Conservation (phyloP, 2,888 invertebrate genomes). For the Tetanocera ferruginea region DNA sequence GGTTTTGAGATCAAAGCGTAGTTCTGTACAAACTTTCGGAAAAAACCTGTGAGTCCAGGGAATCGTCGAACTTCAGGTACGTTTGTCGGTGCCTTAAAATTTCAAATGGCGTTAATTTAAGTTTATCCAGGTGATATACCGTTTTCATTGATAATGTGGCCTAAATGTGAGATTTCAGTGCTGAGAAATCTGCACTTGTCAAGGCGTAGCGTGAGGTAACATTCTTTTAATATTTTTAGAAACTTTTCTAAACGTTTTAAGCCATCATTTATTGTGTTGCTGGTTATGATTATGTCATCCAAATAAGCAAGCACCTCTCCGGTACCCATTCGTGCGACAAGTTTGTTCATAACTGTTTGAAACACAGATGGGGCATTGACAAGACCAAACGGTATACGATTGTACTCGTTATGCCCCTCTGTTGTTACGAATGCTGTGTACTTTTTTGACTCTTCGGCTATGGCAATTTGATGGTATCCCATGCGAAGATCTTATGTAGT, state of each 20-base stretch:
- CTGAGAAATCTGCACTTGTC: conserved; percentile 45
- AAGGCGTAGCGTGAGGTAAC: no score
- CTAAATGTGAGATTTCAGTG: conserved; percentile 40
- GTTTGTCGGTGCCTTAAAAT: conserved; percentile 41
- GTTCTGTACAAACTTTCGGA: conserved; percentile 38
- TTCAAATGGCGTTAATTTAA: conserved; percentile 36
- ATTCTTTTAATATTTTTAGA: neutral
- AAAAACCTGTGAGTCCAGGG: conserved; percentile 40
- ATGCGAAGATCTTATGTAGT: conserved; percentile 39
- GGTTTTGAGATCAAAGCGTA: conserved; percentile 42
- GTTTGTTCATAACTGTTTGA: conserved; percentile 22
- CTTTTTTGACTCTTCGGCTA: conserved; percentile 29
- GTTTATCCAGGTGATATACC: conserved; percentile 43
- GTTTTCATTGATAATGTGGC: conserved; percentile 38
- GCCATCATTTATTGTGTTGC: conserved; percentile 39
- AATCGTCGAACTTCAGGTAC: conserved; percentile 38
- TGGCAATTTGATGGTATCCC: conserved; percentile 45
- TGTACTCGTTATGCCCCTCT: conserved; percentile 37
- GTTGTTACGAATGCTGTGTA: conserved; percentile 43
- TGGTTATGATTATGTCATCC: conserved; percentile 44
- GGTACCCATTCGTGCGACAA: neutral
- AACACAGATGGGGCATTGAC: conserved; percentile 39
- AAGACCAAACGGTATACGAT: conserved; percentile 38
- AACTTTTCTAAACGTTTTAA: neutral
- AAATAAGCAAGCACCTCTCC: conserved; percentile 8